These are phyloP conservation scores for Drosophila atroscutellata DNA, from an alignment of 2,888 invertebrate species.

Conservation along the genomic window DNA sequence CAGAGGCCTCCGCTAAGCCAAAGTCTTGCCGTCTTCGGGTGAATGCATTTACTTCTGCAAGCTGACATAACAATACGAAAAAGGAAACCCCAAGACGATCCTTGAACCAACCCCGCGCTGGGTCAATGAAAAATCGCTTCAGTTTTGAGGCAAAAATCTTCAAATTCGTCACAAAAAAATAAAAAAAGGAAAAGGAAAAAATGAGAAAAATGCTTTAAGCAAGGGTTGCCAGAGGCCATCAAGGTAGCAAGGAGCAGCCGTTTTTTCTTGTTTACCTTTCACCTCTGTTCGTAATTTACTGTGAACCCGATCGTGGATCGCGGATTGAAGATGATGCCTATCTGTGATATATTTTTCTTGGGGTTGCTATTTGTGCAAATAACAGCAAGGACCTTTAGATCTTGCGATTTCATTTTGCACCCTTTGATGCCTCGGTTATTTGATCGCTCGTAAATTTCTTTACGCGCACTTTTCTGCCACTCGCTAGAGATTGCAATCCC, in stretches of 20 bases:
- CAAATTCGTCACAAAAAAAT: conserved; percentile 71
- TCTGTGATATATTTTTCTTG: conserved; percentile 32
- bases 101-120: conserved; percentile 67
- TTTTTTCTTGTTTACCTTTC: conserved; percentile 78
- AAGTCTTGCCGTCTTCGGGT: conserved; percentile 60
- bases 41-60: conserved; percentile 68
- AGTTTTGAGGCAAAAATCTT: conserved; percentile 79
- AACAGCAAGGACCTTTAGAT: conserved; percentile 53
- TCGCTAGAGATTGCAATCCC: conserved; percentile 51
- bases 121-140: conserved; percentile 77
- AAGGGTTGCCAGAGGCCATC: conserved; percentile 71
- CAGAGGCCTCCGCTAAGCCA: conserved; percentile 46
- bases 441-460: conserved; percentile 81
- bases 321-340: conserved; percentile 46
- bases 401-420: conserved; percentile 72
- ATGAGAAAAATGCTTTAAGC: conserved; percentile 47
- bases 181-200: conserved; percentile 36
- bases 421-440: conserved; percentile 82
- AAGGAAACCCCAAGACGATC: conserved; percentile 62
- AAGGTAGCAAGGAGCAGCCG: conserved; percentile 41
- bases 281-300: conserved; percentile 83
- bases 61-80: conserved; percentile 61
- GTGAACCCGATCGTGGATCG: conserved; percentile 71
- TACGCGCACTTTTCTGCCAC: conserved; percentile 32
- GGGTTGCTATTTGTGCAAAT: conserved; percentile 55